Percentiles rank a stretch among this genome's conserved stretches.
Conservation (phyloP, 1,140 invertebrate genomes). For the Lepidurus arcticus region DNA sequence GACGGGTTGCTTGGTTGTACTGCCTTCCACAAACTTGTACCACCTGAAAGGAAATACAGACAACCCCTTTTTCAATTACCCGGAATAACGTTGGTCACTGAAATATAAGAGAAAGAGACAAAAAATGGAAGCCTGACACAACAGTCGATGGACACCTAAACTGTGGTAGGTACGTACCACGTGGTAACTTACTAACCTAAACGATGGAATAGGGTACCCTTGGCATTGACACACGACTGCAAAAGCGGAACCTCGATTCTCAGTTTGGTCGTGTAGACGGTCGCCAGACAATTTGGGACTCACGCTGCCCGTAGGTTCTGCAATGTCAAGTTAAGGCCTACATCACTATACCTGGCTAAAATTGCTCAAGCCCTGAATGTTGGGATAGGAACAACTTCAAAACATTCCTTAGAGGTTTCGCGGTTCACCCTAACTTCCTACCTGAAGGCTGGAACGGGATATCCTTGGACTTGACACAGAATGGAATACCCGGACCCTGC, state of each 20-base stretch:
- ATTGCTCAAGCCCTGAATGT: background rate
- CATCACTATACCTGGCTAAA: background rate
- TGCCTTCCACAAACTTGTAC: conserved; percentile 87
- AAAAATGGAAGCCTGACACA: background rate
- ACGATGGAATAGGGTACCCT: conserved; percentile 33
- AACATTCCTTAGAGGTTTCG: background rate
- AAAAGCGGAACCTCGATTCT: conserved; percentile 10
- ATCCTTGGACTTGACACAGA: conserved; percentile 42
- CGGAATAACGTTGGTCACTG: background rate
- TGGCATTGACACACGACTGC: conserved; percentile 35
- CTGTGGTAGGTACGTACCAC: background rate
- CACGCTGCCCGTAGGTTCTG: conserved; percentile 40
- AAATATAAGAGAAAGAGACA: too few species aligned
- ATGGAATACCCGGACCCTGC: conserved; percentile 44
- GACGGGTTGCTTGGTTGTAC: conserved; percentile 73
- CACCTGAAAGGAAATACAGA: conserved; percentile 62
- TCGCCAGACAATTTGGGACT: conserved; percentile 36
- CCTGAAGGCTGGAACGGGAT: conserved; percentile 49
- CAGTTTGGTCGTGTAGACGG: conserved; percentile 16
- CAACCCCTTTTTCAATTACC: conserved; percentile 22
- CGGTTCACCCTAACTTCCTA: conserved; percentile 37
- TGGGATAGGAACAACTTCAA: background rate
- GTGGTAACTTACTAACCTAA: conserved; percentile 27
- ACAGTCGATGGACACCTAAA: background rate
- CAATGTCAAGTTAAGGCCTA: conserved; percentile 12